phyloP scores from a whole-genome alignment of 35 echinoderm and acorn worm species.

The Ophiothrix spiculata region DNA sequence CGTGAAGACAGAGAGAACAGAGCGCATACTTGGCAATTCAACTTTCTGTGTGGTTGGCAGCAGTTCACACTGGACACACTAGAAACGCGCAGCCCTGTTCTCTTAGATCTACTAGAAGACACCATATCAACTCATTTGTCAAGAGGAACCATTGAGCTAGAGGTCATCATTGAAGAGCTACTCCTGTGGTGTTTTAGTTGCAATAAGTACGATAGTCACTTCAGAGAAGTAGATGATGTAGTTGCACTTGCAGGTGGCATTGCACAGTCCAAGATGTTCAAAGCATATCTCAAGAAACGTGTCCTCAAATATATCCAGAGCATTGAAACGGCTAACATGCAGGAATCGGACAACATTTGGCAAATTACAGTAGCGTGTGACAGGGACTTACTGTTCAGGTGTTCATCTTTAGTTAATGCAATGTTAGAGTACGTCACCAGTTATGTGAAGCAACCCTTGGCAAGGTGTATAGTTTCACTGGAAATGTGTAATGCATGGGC shows the following conservation, averaged over 20 bases:
- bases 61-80: conserved; percentile 38
- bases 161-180: conserved; percentile 8
- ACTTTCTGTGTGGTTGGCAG: conserved; percentile 47
- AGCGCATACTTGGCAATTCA: conserved; percentile 29
- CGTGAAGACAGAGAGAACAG: not conserved
- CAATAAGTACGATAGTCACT: conserved; percentile 20
- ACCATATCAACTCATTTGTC: not conserved
- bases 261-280: not conserved
- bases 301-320: conserved; percentile 20
- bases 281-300: not conserved
- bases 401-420: not conserved
- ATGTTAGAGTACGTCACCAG: conserved; percentile 11
- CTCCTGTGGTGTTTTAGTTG: conserved; percentile 41
- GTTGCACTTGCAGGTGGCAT: not conserved
- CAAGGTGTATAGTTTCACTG: conserved; percentile 4
- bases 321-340: not conserved
- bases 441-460: not conserved
- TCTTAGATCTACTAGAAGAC: conserved; percentile 14
- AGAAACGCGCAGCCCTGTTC: not conserved
- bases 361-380: conserved; percentile 32
- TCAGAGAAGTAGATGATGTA: not conserved
- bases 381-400: conserved; percentile 4
- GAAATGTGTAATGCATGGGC: conserved; percentile 21
- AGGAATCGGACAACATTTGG: not conserved
- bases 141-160: not conserved